Conservation (phyloP, 2,888 invertebrate species). For the Tanytarsus gracilentus region DNA sequence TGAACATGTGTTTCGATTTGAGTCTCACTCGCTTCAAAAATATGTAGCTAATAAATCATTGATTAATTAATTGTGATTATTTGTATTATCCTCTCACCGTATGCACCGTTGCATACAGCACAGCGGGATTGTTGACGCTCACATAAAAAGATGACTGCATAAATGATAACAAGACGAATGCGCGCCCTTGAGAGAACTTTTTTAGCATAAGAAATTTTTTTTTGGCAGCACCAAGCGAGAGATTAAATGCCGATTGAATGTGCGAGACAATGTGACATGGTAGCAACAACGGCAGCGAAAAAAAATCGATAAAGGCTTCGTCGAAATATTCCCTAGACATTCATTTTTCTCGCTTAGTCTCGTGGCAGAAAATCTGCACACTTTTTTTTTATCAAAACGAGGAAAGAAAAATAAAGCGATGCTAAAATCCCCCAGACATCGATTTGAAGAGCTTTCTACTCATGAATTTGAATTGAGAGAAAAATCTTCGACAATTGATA, state of each 20-base stretch:
- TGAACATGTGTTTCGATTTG: constrained; percentile 24
- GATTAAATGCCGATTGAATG: constrained; percentile 21
- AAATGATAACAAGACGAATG: constrained; percentile 17
- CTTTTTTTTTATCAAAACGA: not conserved
- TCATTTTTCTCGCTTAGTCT: not conserved
- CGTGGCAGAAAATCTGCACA: not conserved
- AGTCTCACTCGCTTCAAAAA: not conserved
- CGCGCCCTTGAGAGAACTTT: constrained; percentile 6
- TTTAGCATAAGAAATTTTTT: not conserved
- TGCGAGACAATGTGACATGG: not conserved
- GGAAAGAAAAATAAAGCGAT: not conserved
- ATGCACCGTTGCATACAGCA: not conserved
- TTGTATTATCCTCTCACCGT: not conserved
- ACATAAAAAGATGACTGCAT: constrained; percentile 14
- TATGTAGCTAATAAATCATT: constrained; percentile 23
- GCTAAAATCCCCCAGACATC: constrained; percentile 14
- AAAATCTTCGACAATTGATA: constrained; percentile 16
- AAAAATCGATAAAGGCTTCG: constrained; percentile 16
- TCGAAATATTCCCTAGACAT: constrained; percentile 12
- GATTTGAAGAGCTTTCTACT: no score
- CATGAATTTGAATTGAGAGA: not conserved
- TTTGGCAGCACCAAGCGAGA: not conserved
- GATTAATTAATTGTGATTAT: constrained; percentile 24
- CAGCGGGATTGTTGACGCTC: constrained; percentile 14
- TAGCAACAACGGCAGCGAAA: not conserved